Evolutionary conservation across 1,140 invertebrate species (phyloP).

Genomic region (Cryptotermes secundus): DNA sequence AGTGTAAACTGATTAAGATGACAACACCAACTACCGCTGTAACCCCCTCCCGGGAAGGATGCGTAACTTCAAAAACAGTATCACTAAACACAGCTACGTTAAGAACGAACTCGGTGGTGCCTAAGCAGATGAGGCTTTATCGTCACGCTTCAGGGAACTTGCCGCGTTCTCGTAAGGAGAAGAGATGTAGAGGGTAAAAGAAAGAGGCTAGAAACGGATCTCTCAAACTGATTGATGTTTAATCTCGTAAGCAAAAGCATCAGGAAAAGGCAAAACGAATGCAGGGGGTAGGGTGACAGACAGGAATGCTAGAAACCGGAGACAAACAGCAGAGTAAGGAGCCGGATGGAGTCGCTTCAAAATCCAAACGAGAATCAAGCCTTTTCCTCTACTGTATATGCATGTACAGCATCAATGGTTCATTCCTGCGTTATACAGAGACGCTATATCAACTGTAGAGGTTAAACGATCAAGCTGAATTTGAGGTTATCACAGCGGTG

Average conservation of each 20-base stretch:
- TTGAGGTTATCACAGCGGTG: no score
- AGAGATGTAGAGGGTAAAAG: not conserved
- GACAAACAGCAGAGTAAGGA: not conserved
- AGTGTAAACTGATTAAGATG: not conserved
- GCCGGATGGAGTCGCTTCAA: not conserved
- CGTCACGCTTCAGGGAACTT: not conserved
- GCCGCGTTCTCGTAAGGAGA: not conserved
- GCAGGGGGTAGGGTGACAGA: not conserved
- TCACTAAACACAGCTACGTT: not conserved
- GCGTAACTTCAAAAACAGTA: not conserved
- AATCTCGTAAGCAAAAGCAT: not conserved
- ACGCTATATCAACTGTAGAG: no score
- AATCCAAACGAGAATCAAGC: not conserved
- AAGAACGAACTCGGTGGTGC: not conserved
- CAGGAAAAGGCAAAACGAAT: not conserved
- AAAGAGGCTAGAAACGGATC: not conserved
- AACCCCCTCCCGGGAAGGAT: not conserved
- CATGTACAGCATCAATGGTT: no score
- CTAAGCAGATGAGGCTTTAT: not conserved
- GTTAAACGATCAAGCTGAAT: no score
- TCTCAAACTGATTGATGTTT: not conserved
- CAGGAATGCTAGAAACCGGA: not conserved
- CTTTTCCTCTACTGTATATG: not conserved
- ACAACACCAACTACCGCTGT: not conserved
- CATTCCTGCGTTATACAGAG: no score